Conservation (phyloP, 92 coral and sea anemone genomes). For the Parazoanthus atlanticus region DNA sequence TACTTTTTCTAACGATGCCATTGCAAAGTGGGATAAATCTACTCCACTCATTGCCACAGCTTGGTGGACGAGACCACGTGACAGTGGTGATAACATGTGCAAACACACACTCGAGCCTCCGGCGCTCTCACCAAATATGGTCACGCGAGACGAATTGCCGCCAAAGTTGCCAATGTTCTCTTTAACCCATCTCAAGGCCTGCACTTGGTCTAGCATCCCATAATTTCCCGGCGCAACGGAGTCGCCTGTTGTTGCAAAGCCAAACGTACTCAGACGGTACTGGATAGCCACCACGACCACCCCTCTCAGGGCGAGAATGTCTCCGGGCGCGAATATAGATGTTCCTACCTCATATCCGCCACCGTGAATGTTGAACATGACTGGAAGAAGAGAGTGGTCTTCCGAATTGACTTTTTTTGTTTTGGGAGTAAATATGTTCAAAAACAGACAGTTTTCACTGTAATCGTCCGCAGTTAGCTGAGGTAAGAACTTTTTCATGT, state of each 20-base stretch:
- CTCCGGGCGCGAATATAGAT: constrained; percentile 25
- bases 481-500: constrained; percentile 31
- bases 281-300: constrained; percentile 41
- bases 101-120: constrained; percentile 42
- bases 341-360: constrained; percentile 43
- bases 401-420: neutral
- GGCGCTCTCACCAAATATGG: constrained; percentile 46
- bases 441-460: constrained; percentile 38
- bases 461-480: constrained; percentile 1
- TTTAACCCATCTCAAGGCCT: constrained; percentile 40
- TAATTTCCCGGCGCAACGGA: constrained; percentile 25
- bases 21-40: constrained; percentile 24
- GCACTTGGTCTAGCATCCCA: constrained; percentile 44
- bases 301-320: constrained; percentile 34
- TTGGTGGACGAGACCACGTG: constrained; percentile 41
- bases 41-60: constrained; percentile 44
- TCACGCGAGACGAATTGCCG: constrained; percentile 38
- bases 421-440: constrained; percentile 36
- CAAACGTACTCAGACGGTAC: constrained; percentile 31
- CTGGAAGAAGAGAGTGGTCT: constrained; percentile 17
- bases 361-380: constrained; percentile 31
- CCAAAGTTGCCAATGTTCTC: constrained; percentile 40
- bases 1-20: constrained; percentile 24
- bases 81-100: constrained; percentile 41
- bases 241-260: constrained; percentile 42